Conservation (phyloP, 2,113 vertebrate species). For the Hippotragus niger region DNA sequence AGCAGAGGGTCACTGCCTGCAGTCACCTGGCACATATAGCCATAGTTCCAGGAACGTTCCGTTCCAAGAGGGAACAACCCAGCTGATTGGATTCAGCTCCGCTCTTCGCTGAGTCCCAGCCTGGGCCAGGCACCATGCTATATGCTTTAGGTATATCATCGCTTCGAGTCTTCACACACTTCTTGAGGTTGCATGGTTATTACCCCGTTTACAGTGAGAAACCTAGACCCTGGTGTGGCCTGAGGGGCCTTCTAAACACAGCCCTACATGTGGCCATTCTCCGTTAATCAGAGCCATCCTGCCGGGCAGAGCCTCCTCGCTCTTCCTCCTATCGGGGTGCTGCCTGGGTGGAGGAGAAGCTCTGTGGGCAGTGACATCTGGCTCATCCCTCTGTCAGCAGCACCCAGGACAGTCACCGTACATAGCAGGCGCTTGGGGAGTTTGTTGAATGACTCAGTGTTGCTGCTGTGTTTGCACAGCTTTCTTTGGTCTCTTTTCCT, state of each 20-base stretch:
- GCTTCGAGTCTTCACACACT: neutral
- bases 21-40: neutral
- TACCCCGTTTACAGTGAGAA: neutral
- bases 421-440: neutral
- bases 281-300: neutral
- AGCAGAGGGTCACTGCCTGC: neutral
- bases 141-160: neutral
- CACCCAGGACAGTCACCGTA: neutral
- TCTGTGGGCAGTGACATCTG: neutral
- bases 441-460: neutral
- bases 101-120: neutral
- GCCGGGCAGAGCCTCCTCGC: neutral
- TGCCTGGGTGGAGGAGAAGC: neutral
- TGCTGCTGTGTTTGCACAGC: neutral
- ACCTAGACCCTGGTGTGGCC: neutral
- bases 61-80: neutral
- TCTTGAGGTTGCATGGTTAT: neutral
- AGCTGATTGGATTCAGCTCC: neutral
- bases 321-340: neutral
- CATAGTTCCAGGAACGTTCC: neutral
- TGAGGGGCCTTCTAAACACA: neutral
- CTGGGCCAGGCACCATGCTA: neutral
- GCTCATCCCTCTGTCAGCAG: neutral
- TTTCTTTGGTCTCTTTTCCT: neutral
- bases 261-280: neutral